A percentile compares a stretch with the other conserved stretches of the same genome.
phyloP scores from a whole-genome alignment of 2,797 vertebrate species.

The Danio aesculapii region DNA sequence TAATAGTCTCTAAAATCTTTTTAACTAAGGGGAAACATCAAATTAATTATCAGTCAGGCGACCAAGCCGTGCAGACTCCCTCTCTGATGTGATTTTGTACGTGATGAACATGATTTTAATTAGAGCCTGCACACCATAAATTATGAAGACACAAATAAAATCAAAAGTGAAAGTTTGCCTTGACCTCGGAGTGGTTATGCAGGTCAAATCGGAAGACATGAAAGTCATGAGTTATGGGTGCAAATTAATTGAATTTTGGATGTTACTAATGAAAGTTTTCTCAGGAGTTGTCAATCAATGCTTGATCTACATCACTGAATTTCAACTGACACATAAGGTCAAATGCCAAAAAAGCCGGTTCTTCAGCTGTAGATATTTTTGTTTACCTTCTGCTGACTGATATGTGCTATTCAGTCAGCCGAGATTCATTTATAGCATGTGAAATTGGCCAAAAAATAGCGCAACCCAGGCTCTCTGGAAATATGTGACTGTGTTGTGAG shows the following conservation, averaged over 20 bases:
- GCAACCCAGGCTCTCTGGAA: too few relatives aligned
- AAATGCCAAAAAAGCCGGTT: background rate
- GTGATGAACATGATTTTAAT: constrained; percentile 9
- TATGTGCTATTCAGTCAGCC: too few relatives aligned
- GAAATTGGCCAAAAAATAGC: too few relatives aligned
- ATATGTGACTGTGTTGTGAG: too few relatives aligned
- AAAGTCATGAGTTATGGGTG: constrained; percentile 1
- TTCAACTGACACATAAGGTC: background rate
- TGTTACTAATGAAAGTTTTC: background rate
- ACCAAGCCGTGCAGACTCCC: constrained; percentile 23
- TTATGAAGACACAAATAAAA: constrained; percentile 22
- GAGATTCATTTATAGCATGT: too few relatives aligned
- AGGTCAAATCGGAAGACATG: background rate
- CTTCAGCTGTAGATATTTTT: background rate
- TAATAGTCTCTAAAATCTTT: constrained; percentile 11
- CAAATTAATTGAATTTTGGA: background rate
- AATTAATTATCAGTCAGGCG: constrained; percentile 10
- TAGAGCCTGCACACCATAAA: constrained; percentile 5
- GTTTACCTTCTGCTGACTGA: background rate
- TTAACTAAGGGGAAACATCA: constrained; percentile 19
- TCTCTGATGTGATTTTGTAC: background rate
- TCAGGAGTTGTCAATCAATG: background rate
- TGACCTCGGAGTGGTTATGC: constrained; percentile 6
- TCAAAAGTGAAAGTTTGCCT: background rate
- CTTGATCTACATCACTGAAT: background rate